Percentiles rank a stretch among this genome's conserved stretches.
These are phyloP conservation scores for Pyxicephalus adspersus DNA, from an alignment of 2,113 vertebrate genomes.

Conservation along the genomic window DNA sequence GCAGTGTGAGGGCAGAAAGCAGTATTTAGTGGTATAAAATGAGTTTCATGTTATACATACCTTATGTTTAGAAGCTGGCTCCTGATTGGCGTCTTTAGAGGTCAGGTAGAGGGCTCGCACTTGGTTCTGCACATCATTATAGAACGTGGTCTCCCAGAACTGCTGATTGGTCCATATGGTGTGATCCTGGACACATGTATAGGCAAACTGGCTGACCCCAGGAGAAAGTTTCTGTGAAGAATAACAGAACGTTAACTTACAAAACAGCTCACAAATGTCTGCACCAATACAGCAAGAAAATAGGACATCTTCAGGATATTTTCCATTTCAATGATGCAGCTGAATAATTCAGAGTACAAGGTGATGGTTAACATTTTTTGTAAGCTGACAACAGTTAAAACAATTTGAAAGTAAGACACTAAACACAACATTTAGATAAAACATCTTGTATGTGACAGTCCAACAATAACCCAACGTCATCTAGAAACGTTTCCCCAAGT, in stretches of 20 bases:
- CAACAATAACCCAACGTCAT: background rate
- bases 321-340: no score
- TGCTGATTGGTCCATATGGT: constrained; percentile 95
- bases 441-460: background rate
- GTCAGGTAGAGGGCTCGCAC: constrained; percentile 91
- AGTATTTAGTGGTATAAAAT: no score
- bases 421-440: background rate
- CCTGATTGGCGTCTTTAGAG: constrained; percentile 75
- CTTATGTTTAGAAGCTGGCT: constrained; percentile 74
- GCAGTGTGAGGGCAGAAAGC: no score
- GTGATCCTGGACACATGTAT: constrained; percentile 96
- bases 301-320: no score
- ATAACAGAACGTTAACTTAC: background rate
- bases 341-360: no score
- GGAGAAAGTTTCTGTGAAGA: constrained; percentile 85
- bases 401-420: background rate
- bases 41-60: no score
- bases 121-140: constrained; percentile 92
- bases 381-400: background rate
- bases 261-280: background rate
- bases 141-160: constrained; percentile 98
- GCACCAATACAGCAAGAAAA: no score
- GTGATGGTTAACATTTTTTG: no score
- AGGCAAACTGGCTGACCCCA: constrained; percentile 95
- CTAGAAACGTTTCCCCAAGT: background rate